phyloP scores from a whole-genome alignment of 2,797 vertebrate species.

The Acipenser oxyrinchus region DNA sequence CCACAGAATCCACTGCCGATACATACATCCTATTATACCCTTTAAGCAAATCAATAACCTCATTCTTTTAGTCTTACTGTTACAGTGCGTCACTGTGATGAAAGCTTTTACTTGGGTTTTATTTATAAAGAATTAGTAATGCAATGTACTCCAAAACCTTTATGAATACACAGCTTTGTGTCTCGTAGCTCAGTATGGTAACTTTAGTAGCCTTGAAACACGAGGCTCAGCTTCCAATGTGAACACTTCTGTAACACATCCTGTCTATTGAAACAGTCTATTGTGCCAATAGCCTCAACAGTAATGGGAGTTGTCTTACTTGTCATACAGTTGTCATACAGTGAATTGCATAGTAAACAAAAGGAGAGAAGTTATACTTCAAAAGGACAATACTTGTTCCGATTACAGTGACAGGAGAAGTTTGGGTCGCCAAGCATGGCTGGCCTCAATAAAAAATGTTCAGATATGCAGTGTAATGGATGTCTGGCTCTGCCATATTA shows the following conservation, averaged over 20 bases:
- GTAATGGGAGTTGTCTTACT: neutral
- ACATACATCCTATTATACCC: no score
- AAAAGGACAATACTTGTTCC: neutral
- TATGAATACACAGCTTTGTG: conserved; percentile 31
- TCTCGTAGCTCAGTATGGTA: conserved; percentile 28
- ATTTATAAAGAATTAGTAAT: no score
- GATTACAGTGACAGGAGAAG: neutral
- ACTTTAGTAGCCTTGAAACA: conserved; percentile 13
- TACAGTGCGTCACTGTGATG: no score
- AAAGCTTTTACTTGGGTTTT: no score
- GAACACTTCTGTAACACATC: neutral
- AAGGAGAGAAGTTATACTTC: no score
- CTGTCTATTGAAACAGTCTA: neutral
- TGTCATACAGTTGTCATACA: neutral
- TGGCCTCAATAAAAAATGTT: neutral
- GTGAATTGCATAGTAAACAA: neutral
- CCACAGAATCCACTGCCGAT: no score
- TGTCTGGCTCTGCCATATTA: neutral
- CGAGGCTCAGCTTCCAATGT: neutral
- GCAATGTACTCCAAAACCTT: no score
- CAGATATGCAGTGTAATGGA: neutral
- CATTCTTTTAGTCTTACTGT: no score
- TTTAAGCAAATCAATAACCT: no score
- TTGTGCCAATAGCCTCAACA: neutral
- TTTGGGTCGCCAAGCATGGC: neutral